Base-by-base conservation (phyloP, 2,113 vertebrate species). In the Ivindomyrus marchei region DNA sequence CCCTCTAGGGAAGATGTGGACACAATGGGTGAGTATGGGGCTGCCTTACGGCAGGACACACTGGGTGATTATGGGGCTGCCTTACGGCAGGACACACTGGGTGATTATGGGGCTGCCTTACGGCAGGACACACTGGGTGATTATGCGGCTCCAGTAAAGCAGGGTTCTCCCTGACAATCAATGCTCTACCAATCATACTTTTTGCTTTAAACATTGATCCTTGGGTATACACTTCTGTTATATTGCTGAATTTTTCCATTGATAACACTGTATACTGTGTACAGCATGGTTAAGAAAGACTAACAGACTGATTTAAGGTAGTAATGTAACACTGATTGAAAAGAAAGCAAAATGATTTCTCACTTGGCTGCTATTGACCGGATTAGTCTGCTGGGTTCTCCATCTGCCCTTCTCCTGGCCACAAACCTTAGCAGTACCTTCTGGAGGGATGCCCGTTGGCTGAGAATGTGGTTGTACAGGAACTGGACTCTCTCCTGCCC, bases 401-500 rank as follows among this genome's bases (percentile, higher is more conserved):
- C 85, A 1, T 95, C 95, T 0, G 89, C 94, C 0, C 39, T 88
- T 2, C 21, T 90, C 45, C 10, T 90, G 0, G 19, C 89, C 17
- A 88, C 91, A 0, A 92, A 58, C 62, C 49, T 92, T 19, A 92
- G 80, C 90, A 98, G 91, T 1, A 94, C 92, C 2, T 50, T 91
- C 0, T 74, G 0, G 42, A 95, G 13, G 5, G 90, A 92, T 0
- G 70, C 90, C 21, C 97, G 95, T 66, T 95, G 95, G 0, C 94
- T 95, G 90, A 97, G 94, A 93, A 99, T 97, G 46, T 91, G 49
- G 53, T 95, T 94, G 91, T 95, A 97, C 50, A 98, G 97, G 91
- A 94, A 96, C 9, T 3, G 4, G n/a, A 95, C 89, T 88, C 97
- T 96, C 89, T 96, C 95, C 98, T 98, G 91, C 56, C 88, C 91